A percentile compares a stretch with the other conserved stretches of the same genome.
Conservation (phyloP, 2,888 invertebrate genomes). For the Balanococcus diminutus region DNA sequence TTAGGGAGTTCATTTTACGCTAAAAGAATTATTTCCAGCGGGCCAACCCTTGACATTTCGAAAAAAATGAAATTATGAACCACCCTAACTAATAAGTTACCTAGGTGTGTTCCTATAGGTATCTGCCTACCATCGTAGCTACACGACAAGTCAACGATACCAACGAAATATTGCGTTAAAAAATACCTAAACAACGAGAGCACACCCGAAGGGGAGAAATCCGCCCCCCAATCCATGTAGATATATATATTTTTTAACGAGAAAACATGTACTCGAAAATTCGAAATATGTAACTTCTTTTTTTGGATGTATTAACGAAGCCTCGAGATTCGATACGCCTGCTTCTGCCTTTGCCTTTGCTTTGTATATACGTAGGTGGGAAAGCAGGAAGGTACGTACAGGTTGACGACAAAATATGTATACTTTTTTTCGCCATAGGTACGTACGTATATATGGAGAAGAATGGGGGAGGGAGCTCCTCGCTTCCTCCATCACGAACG, state of each 20-base stretch:
- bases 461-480: neutral
- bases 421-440: neutral
- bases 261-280: slow-evolving; percentile 10
- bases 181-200: no score
- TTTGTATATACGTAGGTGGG: neutral
- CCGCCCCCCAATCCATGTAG: neutral
- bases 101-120: no score
- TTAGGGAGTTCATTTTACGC: no score
- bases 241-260: neutral
- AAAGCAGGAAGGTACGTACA: neutral
- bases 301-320: slow-evolving; percentile 22
- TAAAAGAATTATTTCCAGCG: no score
- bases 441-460: neutral
- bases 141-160: no score
- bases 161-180: no score
- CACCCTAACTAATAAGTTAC: no score
- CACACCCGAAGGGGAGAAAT: no score
- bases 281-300: slow-evolving; percentile 3
- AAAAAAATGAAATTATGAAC: no score
- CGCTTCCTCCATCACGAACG: neutral
- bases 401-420: neutral
- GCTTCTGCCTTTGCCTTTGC: no score
- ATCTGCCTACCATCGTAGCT: no score
- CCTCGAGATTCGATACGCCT: slow-evolving; percentile 4
- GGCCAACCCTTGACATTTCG: no score